These are phyloP conservation scores for Monochamus saltuarius DNA, from an alignment of 1,140 invertebrate genomes.

Conservation along the genomic window DNA sequence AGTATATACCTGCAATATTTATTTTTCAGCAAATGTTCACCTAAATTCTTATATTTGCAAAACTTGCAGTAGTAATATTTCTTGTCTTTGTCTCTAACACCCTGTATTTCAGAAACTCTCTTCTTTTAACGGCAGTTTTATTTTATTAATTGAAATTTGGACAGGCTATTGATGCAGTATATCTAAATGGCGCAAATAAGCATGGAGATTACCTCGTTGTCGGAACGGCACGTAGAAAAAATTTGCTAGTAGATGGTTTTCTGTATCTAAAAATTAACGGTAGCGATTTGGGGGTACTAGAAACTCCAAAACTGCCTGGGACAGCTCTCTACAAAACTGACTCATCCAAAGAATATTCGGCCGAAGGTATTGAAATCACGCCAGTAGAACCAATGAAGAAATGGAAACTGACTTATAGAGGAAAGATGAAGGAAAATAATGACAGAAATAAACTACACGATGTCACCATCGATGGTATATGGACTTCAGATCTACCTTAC, in stretches of 20 bases:
- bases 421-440: conserved; percentile 61
- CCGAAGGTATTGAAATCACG: conserved; percentile 58
- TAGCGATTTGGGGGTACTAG: conserved; percentile 56
- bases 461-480: conserved; percentile 56
- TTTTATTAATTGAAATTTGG: conserved; percentile 2
- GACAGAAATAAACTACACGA: conserved; percentile 32
- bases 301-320: conserved; percentile 62
- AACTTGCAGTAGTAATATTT: no score
- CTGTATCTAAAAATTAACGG: conserved; percentile 55
- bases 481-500: conserved; percentile 53
- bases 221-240: conserved; percentile 53
- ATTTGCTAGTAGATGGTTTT: conserved; percentile 57
- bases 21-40: no score
- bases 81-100: no score
- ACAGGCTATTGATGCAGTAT: conserved; percentile 62
- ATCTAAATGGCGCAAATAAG: conserved; percentile 59
- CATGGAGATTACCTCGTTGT: conserved; percentile 55
- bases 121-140: no score
- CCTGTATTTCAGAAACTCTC: no score
- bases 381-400: conserved; percentile 60
- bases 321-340: conserved; percentile 59
- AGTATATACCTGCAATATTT: no score
- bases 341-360: conserved; percentile 58
- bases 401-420: conserved; percentile 65
- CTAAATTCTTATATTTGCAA: no score